Base-by-base conservation (phyloP, 2,797 vertebrate genomes). In the Gymnopithys bicolor region DNA sequence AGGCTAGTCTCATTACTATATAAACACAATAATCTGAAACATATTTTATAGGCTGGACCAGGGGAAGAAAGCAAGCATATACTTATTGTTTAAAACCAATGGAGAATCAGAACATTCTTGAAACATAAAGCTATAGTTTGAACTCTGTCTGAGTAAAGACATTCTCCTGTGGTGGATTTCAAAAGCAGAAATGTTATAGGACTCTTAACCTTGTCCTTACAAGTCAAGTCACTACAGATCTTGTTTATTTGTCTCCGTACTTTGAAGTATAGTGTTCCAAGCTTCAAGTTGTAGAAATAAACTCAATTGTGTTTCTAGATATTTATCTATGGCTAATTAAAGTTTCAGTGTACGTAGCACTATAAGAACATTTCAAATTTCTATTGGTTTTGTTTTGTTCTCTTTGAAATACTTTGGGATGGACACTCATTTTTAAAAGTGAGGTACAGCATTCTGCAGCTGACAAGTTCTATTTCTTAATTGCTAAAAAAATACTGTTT, bases 11-110 rank as follows among this genome's bases (percentile, higher is more conserved):
- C 33, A 41, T 89, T 83, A 51, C 32, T 48, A 11, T 23, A 49
- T 41, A 77, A 93, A 85, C 51, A 62, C 13, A 70, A 41, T 37
- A 69, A 87, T 62, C 32, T 69, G 53, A 87, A 89, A 52, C 53
- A 51, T 2, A 7, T 52, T 83, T 87, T 89, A 45, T 39, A 83
- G 21, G 17, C 49, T 52, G 22, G 56, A 87, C 27, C 0, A 0
- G 39, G 4, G 7, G 25, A 94, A 78, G 28, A 91, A 77, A 43
- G 71, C 21, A 92, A 81, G 7, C 19, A 62, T 41, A 64, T 18
- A 18, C 5, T 55, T 85, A 56, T 30, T 75, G 22, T 33, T 88
- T 78, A 75, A 86, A 93, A 62, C 19, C 14, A 73, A 71, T 27
- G 9, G 10, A 78, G 41, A 83, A 84, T 55, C 55, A 66, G 8